A percentile compares a stretch with the other conserved stretches of the same genome.
Conservation (phyloP, 1,140 invertebrate species). For the Ganaspis sp. region DNA sequence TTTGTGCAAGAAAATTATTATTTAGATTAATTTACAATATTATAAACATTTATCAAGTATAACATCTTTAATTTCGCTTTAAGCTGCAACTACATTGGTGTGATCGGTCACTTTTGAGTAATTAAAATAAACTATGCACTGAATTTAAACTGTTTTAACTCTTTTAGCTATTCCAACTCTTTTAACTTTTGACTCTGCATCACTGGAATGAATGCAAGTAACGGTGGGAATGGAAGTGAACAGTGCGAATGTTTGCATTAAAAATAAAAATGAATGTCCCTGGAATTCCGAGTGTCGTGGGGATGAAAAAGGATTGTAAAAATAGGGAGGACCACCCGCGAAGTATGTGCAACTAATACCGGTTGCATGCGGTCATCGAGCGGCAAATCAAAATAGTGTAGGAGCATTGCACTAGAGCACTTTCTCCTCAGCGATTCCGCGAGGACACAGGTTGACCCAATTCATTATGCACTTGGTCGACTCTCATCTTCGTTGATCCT, state of each 20-base stretch:
- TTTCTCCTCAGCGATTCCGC: slow-evolving; percentile 59
- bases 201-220: neutral
- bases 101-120: too few relatives aligned
- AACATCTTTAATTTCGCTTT: too few relatives aligned
- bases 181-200: too few relatives aligned
- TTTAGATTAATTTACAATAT: too few relatives aligned
- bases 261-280: neutral
- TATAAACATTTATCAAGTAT: too few relatives aligned
- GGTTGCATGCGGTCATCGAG: slow-evolving; percentile 51
- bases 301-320: slow-evolving; percentile 2
- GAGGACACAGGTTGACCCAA: slow-evolving; percentile 68
- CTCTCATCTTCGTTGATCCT: slow-evolving; percentile 42
- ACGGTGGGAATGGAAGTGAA: neutral
- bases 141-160: too few relatives aligned
- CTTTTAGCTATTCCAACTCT: too few relatives aligned
- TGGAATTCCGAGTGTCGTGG: slow-evolving; percentile 1
- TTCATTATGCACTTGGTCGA: slow-evolving; percentile 47
- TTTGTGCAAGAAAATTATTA: too few relatives aligned
- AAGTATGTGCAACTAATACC: slow-evolving; percentile 16
- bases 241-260: neutral
- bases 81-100: too few relatives aligned
- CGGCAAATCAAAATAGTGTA: slow-evolving; percentile 65
- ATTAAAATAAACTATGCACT: too few relatives aligned
- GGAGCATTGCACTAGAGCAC: slow-evolving; percentile 63
- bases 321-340: slow-evolving; percentile 27